Evolutionary conservation across 2,113 vertebrate species (phyloP).

Genomic region (Gopherus flavomarginatus): DNA sequence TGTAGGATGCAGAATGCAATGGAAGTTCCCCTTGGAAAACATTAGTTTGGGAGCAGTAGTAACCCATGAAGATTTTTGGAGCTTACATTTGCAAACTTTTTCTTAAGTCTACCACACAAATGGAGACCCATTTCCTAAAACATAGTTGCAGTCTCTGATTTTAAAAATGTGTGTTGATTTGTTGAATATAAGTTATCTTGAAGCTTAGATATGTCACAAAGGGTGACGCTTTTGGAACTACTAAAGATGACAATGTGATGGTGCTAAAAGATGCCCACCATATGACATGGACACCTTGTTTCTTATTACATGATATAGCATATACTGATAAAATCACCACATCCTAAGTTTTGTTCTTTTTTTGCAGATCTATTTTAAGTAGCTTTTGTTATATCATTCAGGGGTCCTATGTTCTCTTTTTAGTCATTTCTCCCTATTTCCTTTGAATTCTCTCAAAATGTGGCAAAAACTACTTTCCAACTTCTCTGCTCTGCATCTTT

Average conservation of each 20-base stretch:
- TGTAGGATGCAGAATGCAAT: neutral
- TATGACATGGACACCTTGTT: neutral
- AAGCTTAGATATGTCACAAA: neutral
- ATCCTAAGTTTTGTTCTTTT: neutral
- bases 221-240: neutral
- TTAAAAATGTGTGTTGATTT: neutral
- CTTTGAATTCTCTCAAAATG: fast-evolving
- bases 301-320: neutral
- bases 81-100: neutral
- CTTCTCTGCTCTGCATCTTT: neutral
- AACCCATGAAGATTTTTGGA: neutral
- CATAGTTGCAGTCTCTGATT: neutral
- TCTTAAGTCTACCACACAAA: neutral
- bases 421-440: neutral
- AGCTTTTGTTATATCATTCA: neutral
- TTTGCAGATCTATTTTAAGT: neutral
- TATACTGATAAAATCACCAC: neutral
- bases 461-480: neutral
- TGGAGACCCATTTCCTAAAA: neutral
- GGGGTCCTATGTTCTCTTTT: neutral
- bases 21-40: neutral
- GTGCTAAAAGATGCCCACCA: neutral
- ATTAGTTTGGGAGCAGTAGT: neutral
- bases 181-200: neutral
- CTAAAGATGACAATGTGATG: neutral